Percentiles rank a stretch among this genome's conserved stretches.
These are phyloP conservation scores for Pomacea maculata DNA, from an alignment of 1,140 invertebrate genomes.

Conservation along the genomic window DNA sequence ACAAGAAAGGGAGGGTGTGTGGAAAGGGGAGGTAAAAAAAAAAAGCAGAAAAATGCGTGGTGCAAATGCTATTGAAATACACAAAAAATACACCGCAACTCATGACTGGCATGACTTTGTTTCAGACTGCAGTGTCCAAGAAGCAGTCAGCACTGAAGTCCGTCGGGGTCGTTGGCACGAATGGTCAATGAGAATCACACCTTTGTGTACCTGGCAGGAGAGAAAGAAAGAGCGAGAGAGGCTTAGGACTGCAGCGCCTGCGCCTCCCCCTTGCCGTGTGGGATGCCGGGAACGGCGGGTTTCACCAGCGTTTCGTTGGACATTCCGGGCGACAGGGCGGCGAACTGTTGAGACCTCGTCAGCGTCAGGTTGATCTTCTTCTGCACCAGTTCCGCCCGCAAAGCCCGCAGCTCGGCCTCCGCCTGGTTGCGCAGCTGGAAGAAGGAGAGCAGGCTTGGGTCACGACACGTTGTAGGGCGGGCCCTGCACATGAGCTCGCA, in stretches of 20 bases:
- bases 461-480: constrained; percentile 17
- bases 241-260: background rate
- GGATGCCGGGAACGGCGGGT: constrained; percentile 6
- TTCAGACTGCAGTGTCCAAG: too few species aligned
- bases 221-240: background rate
- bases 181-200: too few species aligned
- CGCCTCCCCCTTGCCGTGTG: constrained; percentile 3
- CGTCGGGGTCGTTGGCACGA: too few species aligned
- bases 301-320: background rate
- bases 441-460: background rate
- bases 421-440: constrained; percentile 69
- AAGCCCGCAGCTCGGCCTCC: constrained; percentile 65
- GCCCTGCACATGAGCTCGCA: constrained; percentile 55
- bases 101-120: too few species aligned
- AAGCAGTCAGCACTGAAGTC: too few species aligned
- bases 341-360: constrained; percentile 57
- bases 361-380: constrained; percentile 68
- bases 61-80: too few species aligned
- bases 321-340: constrained; percentile 28
- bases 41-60: too few species aligned
- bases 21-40: too few species aligned
- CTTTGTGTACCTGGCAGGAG: background rate
- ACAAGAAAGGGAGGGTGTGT: too few species aligned
- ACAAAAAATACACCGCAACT: too few species aligned
- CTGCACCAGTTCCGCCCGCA: constrained; percentile 67